Evolutionary conservation across 1,140 invertebrate genomes (phyloP).

Genomic region (Probaryconus sp.): DNA sequence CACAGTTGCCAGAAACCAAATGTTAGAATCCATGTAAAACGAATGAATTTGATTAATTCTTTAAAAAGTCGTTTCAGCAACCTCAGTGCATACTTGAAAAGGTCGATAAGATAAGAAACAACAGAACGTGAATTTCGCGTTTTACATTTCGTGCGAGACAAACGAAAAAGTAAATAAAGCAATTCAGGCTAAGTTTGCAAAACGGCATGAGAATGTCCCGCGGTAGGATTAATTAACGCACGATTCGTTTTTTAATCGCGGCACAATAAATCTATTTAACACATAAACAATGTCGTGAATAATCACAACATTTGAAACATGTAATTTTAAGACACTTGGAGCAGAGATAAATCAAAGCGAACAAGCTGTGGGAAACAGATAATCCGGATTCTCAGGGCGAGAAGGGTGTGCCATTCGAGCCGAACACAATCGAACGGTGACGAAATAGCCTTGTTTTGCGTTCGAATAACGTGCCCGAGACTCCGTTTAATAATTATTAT

Average conservation of each 20-base stretch:
- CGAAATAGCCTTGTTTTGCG: conserved; percentile 57
- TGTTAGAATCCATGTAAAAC: too few species aligned
- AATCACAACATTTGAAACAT: conserved; percentile 47
- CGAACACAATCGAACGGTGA: conserved; percentile 54
- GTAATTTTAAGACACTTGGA: conserved; percentile 51
- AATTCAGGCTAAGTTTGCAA: conserved; percentile 5
- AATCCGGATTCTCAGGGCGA: conserved; percentile 50
- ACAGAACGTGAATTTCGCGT: too few species aligned
- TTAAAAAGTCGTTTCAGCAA: too few species aligned
- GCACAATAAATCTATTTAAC: conserved; percentile 50
- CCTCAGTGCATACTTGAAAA: too few species aligned
- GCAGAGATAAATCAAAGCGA: conserved; percentile 49
- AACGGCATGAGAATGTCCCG: conserved; percentile 27
- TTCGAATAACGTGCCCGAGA: conserved; percentile 44
- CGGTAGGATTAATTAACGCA: conserved; percentile 22
- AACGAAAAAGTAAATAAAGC: too few species aligned
- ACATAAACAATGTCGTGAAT: conserved; percentile 48
- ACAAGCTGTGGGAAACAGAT: conserved; percentile 55
- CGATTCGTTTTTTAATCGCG: conserved; percentile 10
- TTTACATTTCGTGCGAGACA: too few species aligned
- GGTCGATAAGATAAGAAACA: too few species aligned
- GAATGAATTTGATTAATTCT: too few species aligned
- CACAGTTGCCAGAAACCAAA: too few species aligned
- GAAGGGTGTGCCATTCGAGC: conserved; percentile 50
- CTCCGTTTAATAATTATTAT: conserved; percentile 55